These are phyloP conservation scores for Xiphophorus hellerii DNA, from an alignment of 2,113 vertebrate species.

Conservation along the genomic window DNA sequence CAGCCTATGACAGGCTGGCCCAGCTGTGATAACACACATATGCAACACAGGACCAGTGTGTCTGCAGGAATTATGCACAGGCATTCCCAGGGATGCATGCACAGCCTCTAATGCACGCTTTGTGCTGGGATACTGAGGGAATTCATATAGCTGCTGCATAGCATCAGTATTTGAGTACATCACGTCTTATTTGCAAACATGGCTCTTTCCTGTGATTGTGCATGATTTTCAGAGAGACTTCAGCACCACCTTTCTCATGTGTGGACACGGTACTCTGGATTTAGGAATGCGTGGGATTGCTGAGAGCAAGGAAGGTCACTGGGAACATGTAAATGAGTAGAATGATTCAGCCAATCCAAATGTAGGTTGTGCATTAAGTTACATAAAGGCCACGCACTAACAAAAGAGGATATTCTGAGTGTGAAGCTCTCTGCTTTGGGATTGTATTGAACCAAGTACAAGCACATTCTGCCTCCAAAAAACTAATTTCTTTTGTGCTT, in stretches of 20 bases:
- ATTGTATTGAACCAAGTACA: conserved; percentile 1
- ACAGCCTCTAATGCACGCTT: conserved; percentile 12
- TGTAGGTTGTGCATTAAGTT: conserved; percentile 65
- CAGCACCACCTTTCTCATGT: conserved; percentile 38
- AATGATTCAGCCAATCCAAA: conserved; percentile 70
- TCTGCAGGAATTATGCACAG: background rate
- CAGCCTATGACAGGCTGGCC: conserved; percentile 41
- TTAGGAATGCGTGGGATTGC: conserved; percentile 67
- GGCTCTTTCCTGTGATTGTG: conserved; percentile 7
- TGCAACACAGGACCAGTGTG: conserved; percentile 21
- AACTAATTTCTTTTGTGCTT: background rate
- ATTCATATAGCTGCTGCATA: background rate
- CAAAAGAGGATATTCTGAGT: conserved; percentile 8
- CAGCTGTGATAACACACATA: conserved; percentile 41
- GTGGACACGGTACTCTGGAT: conserved; percentile 64
- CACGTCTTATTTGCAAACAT: conserved; percentile 1
- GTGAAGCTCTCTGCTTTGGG: conserved; percentile 17
- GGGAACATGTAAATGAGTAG: conserved; percentile 70
- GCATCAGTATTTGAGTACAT: conserved; percentile 3
- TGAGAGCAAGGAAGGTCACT: conserved; percentile 66
- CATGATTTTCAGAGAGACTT: conserved; percentile 11
- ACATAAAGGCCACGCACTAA: conserved; percentile 52
- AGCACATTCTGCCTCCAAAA: conserved; percentile 13
- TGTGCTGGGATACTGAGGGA: conserved; percentile 11
- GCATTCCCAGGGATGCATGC: conserved; percentile 18